Percentiles rank a stretch among this genome's conserved stretches.
Evolutionary conservation across 2,888 invertebrate genomes (phyloP).

Genomic region (Cyrtodaria siliqua): DNA sequence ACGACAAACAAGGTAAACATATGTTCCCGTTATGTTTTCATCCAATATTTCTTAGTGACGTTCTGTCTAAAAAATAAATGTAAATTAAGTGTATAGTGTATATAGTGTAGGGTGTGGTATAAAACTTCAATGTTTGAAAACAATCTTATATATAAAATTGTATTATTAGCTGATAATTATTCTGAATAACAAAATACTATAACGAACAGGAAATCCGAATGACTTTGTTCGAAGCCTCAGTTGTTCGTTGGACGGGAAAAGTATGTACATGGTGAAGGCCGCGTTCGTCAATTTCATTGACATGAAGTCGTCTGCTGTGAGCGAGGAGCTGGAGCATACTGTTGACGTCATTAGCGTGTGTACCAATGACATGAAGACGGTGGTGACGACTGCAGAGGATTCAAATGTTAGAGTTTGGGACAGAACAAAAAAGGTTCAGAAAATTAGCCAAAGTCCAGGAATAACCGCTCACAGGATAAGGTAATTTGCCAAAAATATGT

Average conservation of each 20-base stretch:
- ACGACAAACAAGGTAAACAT: too few relatives aligned
- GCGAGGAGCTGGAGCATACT: conserved; percentile 59
- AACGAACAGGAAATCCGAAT: conserved; percentile 55
- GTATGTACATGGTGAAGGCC: conserved; percentile 60
- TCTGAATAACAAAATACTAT: too few relatives aligned
- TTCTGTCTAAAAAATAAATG: too few relatives aligned
- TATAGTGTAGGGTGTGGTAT: too few relatives aligned
- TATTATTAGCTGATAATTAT: too few relatives aligned
- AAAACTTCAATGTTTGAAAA: too few relatives aligned
- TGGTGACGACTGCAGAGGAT: conserved; percentile 73
- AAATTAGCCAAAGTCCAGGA: conserved; percentile 50
- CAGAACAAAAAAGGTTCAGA: conserved; percentile 51
- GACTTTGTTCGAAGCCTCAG: conserved; percentile 53
- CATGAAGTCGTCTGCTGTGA: conserved; percentile 43
- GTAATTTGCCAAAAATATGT: too few relatives aligned
- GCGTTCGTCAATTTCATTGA: conserved; percentile 53
- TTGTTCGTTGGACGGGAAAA: conserved; percentile 62
- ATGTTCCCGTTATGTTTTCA: too few relatives aligned
- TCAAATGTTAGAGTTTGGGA: conserved; percentile 77
- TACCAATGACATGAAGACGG: conserved; percentile 60
- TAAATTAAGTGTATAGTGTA: too few relatives aligned
- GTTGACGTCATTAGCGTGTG: conserved; percentile 51
- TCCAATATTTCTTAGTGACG: too few relatives aligned
- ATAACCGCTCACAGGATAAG: conserved; percentile 47
- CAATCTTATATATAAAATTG: too few relatives aligned